Base-by-base conservation (phyloP, 1,140 invertebrate genomes). In the Phocides pigmalion region DNA sequence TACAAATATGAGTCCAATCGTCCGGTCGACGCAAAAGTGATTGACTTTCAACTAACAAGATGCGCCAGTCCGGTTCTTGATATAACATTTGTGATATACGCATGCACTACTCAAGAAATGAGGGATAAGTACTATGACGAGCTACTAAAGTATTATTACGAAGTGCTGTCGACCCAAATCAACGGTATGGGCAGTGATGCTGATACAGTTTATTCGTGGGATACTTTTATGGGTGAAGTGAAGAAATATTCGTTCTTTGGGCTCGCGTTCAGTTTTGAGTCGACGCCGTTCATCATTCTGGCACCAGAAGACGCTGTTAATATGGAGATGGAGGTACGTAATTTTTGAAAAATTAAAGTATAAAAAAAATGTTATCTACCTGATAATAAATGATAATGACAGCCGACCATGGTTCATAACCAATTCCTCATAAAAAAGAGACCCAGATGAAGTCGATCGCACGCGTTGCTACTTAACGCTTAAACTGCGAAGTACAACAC, bases 1-100 rank as follows among this genome's bases (percentile, higher is more conserved):
- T 92, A 93, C 8, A 92, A 92, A 58, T 93, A 93, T 59, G 68
- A 81, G 3, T 68, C 89, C 4, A 71, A 75, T 8, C 61, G 72
- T 5, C 90, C 93, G 0, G 71, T 92, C 47, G 90, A 92, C 39
- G 89, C 94, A 0, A 93, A 93, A 66, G 92, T 96, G 37, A 94
- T 96, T 35, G 95, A 96, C 70, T 96, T 95, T 69, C 95, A 96
- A 86, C 69, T 96, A 42, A 79, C 93, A 0, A 91, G 95, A 83
- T 93, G 87, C 51, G 90, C 92, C 0, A 94, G 93, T 19, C 92
- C 94, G 4, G 86, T 94, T 6, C 70, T 94, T 1, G 95, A 95
- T 72, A n/a, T 95, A 0, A 76, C 87, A 14, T 95, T 95, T 74
- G 92, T 94, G 12, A 85, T 95, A 25, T 95, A 95, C 64, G 93